A percentile compares a stretch with the other conserved stretches of the same genome.
Conservation (phyloP, 2,797 vertebrate genomes). For the Halcyon badia region DNA sequence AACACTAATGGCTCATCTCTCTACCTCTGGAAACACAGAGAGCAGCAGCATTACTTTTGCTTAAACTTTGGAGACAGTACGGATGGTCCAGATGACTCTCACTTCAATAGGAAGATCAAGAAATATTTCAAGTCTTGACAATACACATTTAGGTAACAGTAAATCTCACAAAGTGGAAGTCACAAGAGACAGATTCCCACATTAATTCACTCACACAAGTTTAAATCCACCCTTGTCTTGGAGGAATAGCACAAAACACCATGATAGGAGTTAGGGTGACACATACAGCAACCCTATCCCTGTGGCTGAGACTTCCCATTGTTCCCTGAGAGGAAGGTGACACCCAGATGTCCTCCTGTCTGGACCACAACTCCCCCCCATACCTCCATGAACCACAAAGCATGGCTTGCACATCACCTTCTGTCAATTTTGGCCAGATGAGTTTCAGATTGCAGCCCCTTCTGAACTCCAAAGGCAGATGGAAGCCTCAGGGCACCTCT, state of each 20-base stretch:
- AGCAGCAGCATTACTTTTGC: background rate
- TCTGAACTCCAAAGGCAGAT: background rate
- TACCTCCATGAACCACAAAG: background rate
- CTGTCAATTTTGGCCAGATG: background rate
- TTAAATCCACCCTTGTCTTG: background rate
- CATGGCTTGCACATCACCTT: fast-evolving
- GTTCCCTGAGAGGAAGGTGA: background rate
- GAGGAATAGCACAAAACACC: background rate
- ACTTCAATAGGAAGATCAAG: background rate
- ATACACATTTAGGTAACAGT: background rate
- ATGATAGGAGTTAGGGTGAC: background rate
- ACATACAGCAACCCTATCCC: background rate
- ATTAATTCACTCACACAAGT: background rate
- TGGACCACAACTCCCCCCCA: background rate
- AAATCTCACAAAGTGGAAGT: background rate
- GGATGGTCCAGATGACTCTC: background rate
- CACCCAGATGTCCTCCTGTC: background rate
- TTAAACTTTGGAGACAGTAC: background rate
- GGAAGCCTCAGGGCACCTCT: background rate
- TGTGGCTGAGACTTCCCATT: fast-evolving
- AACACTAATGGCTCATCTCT: background rate
- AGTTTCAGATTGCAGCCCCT: background rate
- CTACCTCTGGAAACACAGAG: background rate
- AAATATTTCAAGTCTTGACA: background rate
- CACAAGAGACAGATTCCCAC: background rate